A percentile compares a stretch with the other conserved stretches of the same genome.
phyloP scores from a whole-genome alignment of 1,140 invertebrate genomes.

The Antheraea pernyi region DNA sequence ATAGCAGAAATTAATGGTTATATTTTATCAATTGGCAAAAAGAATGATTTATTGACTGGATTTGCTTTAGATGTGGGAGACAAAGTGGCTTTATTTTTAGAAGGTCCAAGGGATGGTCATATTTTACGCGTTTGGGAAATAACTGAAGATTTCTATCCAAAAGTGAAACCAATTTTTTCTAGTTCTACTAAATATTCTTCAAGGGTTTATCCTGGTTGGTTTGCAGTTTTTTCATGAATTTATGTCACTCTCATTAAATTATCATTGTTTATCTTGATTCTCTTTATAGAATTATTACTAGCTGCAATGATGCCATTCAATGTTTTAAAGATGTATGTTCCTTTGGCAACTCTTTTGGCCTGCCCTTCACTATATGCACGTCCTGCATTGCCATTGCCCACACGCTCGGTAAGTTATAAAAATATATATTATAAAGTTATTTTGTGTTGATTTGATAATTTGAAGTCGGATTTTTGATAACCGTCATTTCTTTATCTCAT shows the following conservation, averaged over 20 bases:
- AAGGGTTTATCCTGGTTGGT: conserved; percentile 49
- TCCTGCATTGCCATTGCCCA: conserved; percentile 50
- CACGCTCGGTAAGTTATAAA: conserved; percentile 44
- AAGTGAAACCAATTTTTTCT: conserved; percentile 49
- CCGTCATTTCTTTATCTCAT: no score
- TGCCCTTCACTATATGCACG: conserved; percentile 53
- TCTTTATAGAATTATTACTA: conserved; percentile 16
- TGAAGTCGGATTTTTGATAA: no score
- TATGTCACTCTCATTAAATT: conserved; percentile 33
- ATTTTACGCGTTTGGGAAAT: conserved; percentile 56
- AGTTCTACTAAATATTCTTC: conserved; percentile 46
- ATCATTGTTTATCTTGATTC: not conserved
- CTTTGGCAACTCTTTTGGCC: conserved; percentile 45
- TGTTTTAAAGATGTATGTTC: conserved; percentile 54
- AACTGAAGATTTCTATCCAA: conserved; percentile 46
- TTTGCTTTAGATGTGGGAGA: conserved; percentile 56
- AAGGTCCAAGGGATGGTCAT: conserved; percentile 50
- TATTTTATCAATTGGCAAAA: conserved; percentile 16
- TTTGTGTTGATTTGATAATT: not conserved
- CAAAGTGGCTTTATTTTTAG: conserved; percentile 48
- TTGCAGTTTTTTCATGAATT: not conserved
- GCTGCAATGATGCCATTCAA: conserved; percentile 39
- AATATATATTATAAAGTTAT: not conserved
- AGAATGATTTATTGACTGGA: conserved; percentile 48
- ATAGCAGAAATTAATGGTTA: conserved; percentile 50